Percentiles rank a stretch among this genome's conserved stretches.
These are phyloP conservation scores for Strigamia transsilvanica DNA, from an alignment of 2,888 invertebrate genomes.

Conservation along the genomic window DNA sequence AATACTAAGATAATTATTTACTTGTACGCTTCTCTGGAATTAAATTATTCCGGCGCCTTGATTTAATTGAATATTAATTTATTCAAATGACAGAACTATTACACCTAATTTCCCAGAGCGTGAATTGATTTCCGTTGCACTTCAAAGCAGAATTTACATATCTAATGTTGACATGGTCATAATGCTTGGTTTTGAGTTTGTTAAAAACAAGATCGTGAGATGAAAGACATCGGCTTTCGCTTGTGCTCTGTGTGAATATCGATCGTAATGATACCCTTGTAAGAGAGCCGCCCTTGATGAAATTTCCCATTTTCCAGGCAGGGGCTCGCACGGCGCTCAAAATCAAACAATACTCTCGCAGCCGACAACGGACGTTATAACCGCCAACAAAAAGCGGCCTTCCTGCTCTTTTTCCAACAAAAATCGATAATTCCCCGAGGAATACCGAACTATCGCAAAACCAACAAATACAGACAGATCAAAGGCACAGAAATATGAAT, in stretches of 20 bases:
- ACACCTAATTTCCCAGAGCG: too few relatives aligned
- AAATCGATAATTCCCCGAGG: not conserved
- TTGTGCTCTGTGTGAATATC: conserved; percentile 5
- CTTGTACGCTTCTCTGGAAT: too few relatives aligned
- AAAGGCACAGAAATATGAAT: too few relatives aligned
- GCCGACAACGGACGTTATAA: conserved; percentile 26
- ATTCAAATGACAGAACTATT: too few relatives aligned
- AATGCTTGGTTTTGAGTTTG: not conserved
- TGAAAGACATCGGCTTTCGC: not conserved
- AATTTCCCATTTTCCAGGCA: conserved; percentile 27
- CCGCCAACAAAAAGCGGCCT: not conserved
- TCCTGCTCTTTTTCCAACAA: not conserved
- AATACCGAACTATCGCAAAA: too few relatives aligned
- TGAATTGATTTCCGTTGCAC: too few relatives aligned
- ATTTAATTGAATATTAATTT: too few relatives aligned
- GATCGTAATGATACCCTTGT: conserved; percentile 11
- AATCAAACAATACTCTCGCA: conserved; percentile 15
- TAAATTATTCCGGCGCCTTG: too few relatives aligned
- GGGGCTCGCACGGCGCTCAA: not conserved
- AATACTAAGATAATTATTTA: too few relatives aligned
- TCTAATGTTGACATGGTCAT: too few relatives aligned
- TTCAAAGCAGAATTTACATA: too few relatives aligned
- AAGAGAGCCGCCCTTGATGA: conserved; percentile 35
- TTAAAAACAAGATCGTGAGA: not conserved
- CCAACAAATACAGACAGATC: not conserved